phyloP scores from a whole-genome alignment of 2,888 invertebrate species.

The Drosophila recens region DNA sequence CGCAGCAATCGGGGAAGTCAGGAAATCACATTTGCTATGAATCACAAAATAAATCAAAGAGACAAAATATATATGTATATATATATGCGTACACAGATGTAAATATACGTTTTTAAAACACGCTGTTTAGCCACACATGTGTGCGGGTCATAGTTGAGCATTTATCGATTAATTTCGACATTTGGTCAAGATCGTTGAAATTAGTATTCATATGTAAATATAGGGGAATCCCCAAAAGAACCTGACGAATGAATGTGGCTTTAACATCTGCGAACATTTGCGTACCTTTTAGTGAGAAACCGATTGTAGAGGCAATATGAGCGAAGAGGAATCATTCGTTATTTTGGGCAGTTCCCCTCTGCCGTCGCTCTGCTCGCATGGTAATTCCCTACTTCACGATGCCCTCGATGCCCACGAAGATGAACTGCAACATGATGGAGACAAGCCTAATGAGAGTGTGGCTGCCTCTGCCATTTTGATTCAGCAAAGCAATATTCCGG shows the following conservation, averaged over 20 bases:
- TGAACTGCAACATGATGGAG: not conserved
- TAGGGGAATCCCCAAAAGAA: constrained; percentile 46
- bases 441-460: not conserved
- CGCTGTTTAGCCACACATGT: not conserved
- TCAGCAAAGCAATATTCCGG: not conserved
- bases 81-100: not conserved
- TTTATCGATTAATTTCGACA: constrained; percentile 24
- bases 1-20: constrained; percentile 38
- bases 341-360: constrained; percentile 83
- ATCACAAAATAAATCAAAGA: constrained; percentile 31
- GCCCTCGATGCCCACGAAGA: constrained; percentile 26
- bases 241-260: not conserved
- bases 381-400: constrained; percentile 38
- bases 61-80: constrained; percentile 13
- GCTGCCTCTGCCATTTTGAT: constrained; percentile 7
- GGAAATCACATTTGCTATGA: constrained; percentile 30
- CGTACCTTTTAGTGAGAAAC: constrained; percentile 22
- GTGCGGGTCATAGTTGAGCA: not conserved
- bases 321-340: constrained; percentile 84
- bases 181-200: not conserved
- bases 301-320: constrained; percentile 57
- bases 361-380: constrained; percentile 66
- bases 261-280: not conserved
- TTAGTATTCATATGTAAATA: not conserved
- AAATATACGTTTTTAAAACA: not conserved